These are phyloP conservation scores for Osmoderma eremita DNA, from an alignment of 2,888 invertebrate genomes.

Conservation along the genomic window DNA sequence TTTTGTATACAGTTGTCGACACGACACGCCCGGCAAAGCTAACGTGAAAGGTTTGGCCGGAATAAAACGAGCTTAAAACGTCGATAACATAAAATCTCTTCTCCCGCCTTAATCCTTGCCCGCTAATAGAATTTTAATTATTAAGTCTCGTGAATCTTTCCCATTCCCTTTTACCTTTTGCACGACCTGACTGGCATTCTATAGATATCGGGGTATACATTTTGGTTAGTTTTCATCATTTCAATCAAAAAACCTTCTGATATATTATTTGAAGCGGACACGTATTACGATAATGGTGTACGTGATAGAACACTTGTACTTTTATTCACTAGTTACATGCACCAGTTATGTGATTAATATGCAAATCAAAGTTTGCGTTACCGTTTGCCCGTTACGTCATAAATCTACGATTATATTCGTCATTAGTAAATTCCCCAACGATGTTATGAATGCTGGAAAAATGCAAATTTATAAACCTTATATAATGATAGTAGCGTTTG, in stretches of 20 bases:
- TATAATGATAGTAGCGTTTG: conserved; percentile 30
- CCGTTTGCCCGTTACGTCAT: conserved; percentile 40
- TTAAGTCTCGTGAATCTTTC: neutral
- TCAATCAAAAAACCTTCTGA: too few species aligned
- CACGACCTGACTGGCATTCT: neutral
- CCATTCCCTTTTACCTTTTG: neutral
- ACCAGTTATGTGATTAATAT: conserved; percentile 38
- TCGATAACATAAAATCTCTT: neutral
- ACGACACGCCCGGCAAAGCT: conserved; percentile 6
- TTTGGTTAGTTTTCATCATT: conserved; percentile 4
- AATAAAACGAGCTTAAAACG: neutral
- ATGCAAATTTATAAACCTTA: conserved; percentile 33
- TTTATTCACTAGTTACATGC: conserved; percentile 20
- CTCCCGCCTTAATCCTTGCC: neutral
- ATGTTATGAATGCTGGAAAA: conserved; percentile 34
- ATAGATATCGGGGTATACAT: neutral
- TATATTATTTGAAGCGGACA: too few species aligned
- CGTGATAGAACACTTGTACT: too few species aligned
- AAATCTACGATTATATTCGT: conserved; percentile 41
- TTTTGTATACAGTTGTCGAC: neutral
- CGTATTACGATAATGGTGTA: too few species aligned
- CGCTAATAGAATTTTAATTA: neutral
- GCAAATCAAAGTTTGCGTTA: conserved; percentile 35
- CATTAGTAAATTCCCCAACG: conserved; percentile 29
- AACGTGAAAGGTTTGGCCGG: neutral